phyloP scores from a whole-genome alignment of 2,113 vertebrate species.

The Sander lucioperca region DNA sequence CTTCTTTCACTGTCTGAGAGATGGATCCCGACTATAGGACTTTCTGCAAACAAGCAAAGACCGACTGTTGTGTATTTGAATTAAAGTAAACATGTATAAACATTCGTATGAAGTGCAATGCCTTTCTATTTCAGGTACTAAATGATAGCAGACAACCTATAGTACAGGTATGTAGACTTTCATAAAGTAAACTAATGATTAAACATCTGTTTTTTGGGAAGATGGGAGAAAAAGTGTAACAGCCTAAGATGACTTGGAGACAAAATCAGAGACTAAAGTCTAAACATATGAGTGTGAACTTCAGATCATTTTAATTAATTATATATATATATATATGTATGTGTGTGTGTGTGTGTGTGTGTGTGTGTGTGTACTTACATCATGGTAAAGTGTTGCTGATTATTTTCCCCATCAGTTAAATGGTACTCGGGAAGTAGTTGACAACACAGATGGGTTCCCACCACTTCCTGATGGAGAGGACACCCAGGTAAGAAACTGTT shows the following conservation, averaged over 20 bases:
- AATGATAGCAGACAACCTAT: rapidly evolving
- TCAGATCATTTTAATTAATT: neutral
- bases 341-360: no score
- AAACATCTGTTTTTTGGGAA: neutral
- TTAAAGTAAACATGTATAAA: neutral
- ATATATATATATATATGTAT: no score
- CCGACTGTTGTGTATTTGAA: neutral
- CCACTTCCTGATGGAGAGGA: rapidly evolving
- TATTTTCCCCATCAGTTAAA: neutral
- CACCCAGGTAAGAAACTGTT: constrained; percentile 14
- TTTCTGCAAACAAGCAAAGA: neutral
- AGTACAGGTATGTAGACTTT: neutral
- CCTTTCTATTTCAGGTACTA: constrained; percentile 16
- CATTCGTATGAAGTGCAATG: neutral
- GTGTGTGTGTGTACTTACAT: neutral
- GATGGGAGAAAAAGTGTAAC: neutral
- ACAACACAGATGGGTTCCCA: neutral
- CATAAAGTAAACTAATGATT: neutral
- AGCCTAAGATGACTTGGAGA: neutral
- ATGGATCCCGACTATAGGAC: no score
- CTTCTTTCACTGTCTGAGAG: no score
- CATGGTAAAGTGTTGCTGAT: neutral
- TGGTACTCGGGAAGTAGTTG: neutral
- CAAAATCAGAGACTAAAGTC: neutral
- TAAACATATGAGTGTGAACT: neutral